A percentile compares a stretch with the other conserved stretches of the same genome.
Conservation (phyloP, 2,797 vertebrate species). For the Chanos chanos region DNA sequence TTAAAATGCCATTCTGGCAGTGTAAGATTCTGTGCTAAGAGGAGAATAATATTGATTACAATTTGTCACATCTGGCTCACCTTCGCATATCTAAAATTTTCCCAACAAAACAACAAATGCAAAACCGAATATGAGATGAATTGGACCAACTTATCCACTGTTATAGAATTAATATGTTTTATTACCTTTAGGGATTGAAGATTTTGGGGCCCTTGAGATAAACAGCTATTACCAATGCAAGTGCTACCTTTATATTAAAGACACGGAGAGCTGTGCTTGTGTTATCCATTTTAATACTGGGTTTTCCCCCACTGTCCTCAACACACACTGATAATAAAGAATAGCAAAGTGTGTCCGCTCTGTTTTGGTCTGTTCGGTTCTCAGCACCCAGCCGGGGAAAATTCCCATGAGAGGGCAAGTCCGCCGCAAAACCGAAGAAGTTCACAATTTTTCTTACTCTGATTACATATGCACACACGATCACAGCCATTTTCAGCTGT, state of each 20-base stretch:
- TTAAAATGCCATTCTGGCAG: slow-evolving; percentile 61
- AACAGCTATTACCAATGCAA: neutral
- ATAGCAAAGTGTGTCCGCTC: slow-evolving; percentile 24
- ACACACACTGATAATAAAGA: slow-evolving; percentile 1
- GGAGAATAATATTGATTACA: slow-evolving; percentile 69
- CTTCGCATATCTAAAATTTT: slow-evolving; percentile 53
- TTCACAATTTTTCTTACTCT: too few species aligned
- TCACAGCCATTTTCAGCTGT: too few species aligned
- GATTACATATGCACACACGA: too few species aligned
- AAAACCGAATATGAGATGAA: slow-evolving; percentile 50
- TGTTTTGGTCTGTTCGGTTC: slow-evolving; percentile 4
- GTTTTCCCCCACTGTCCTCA: neutral
- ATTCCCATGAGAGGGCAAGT: neutral
- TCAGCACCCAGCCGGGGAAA: neutral
- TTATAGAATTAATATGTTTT: slow-evolving; percentile 47
- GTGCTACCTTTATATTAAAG: slow-evolving; percentile 13
- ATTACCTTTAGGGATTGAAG: slow-evolving; percentile 35
- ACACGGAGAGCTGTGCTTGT: slow-evolving; percentile 13
- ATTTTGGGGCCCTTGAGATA: neutral
- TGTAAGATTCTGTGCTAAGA: slow-evolving; percentile 67
- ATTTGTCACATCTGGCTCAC: slow-evolving; percentile 63
- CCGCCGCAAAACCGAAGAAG: too few species aligned
- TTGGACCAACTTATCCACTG: slow-evolving; percentile 48
- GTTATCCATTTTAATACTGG: neutral
- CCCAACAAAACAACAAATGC: slow-evolving; percentile 54